Percentiles rank a stretch among this genome's conserved stretches.
These are phyloP conservation scores for Lithophane ornitopus DNA, from an alignment of 2,888 invertebrate species.

Conservation along the genomic window DNA sequence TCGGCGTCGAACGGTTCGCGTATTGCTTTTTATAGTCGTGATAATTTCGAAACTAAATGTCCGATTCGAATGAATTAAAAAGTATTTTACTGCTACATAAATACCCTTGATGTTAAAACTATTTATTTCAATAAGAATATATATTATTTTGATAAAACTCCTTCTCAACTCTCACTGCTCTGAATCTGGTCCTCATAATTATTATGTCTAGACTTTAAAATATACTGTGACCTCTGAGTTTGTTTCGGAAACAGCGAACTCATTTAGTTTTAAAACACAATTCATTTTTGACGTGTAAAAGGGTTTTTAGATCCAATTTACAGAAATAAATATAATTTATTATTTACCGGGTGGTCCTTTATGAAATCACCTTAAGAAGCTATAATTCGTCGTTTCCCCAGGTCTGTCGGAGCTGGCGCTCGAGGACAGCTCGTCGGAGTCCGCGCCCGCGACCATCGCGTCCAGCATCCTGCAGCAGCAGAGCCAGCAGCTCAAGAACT, in stretches of 20 bases:
- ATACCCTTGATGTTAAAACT: no score
- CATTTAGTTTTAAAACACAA: not conserved
- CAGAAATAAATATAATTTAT: not conserved
- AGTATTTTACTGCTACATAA: no score
- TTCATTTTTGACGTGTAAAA: not conserved
- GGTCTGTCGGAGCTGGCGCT: conserved; percentile 75
- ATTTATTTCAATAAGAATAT: no score
- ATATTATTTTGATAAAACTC: no score
- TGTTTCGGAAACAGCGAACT: not conserved
- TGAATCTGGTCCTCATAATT: no score
- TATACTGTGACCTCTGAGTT: not conserved
- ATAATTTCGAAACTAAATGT: no score
- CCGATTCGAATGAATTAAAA: no score
- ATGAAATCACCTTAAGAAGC: not conserved
- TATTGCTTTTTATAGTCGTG: no score
- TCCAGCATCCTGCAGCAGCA: conserved; percentile 87
- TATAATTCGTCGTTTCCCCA: conserved; percentile 35
- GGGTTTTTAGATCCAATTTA: not conserved
- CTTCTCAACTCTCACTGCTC: no score
- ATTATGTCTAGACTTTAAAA: no score
- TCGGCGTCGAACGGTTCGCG: no score
- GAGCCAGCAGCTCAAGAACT: conserved; percentile 88
- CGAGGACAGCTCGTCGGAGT: conserved; percentile 73
- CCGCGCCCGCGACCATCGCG: conserved; percentile 70
- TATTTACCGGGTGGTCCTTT: no score